Conservation (phyloP, 2,797 vertebrate species). For the Mus spretus region DNA sequence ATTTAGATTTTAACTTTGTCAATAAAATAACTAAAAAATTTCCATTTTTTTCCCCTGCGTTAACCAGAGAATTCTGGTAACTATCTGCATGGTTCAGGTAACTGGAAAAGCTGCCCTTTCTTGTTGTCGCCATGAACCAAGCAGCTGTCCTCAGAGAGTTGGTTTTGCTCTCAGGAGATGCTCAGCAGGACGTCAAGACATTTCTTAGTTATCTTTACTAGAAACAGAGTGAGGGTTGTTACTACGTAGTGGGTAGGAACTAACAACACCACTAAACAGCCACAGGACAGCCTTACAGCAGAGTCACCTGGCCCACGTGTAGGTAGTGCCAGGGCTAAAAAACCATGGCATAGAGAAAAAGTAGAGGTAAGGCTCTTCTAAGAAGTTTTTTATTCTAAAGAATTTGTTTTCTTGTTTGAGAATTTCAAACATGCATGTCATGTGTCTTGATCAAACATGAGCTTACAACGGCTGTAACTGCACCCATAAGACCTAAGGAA, state of each 20-base stretch:
- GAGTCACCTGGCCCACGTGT: neutral
- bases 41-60: neutral
- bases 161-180: neutral
- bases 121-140: neutral
- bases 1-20: slow-evolving; percentile 35
- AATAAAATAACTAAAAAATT: neutral
- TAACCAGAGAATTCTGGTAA: neutral
- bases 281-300: neutral
- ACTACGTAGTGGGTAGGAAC: neutral
- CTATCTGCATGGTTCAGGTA: neutral
- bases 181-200: neutral
- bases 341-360: neutral
- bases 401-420: neutral
- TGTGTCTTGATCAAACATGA: neutral
- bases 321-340: neutral
- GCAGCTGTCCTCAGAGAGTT: neutral
- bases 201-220: neutral
- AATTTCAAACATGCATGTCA: neutral
- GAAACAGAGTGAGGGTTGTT: neutral
- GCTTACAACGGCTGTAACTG: neutral
- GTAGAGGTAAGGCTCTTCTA: neutral
- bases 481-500: neutral
- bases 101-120: neutral
- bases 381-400: neutral
- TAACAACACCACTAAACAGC: no score